Evolutionary conservation across 1,140 invertebrate genomes (phyloP), one percentile per base, ranked within the genome.

Genomic region (Drosophila bocki): DNA sequence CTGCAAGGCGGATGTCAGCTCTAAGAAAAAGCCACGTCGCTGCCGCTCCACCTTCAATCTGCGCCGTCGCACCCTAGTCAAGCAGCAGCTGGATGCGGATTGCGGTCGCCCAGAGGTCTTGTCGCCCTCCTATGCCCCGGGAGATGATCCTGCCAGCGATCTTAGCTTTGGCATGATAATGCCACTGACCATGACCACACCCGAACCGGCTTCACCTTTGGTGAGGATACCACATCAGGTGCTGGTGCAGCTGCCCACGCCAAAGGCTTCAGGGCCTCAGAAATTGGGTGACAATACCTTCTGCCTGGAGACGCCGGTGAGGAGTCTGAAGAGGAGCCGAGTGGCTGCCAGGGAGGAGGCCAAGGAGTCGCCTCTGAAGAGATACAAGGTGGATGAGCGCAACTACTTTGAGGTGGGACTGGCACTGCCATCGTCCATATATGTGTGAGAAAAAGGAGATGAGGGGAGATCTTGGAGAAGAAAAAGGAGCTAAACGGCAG

Each of bases 361-460:
- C n/a, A 45, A 33, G 26, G 82, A 78, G 60, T 91, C 87, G 61
- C 87, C 86, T 0, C 42, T 88, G 4, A 92, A 92, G 50, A 78
- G 83, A 29, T 92, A 57, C 63, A 92, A 91, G 44, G 82, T 90
- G 8, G 85, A 91, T 26, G 71, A 79, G 9, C 63, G 78, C 32
- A 92, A 92, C 57, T 92, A 92, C 41, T 92, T 91, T 54, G 91
- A 92, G 57, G 83, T 92, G 62, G 91, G 91, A 13, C 53, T 92
- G 48, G 91, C 91, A 7, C 57, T 92, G 71, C 91, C 91, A 2
- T 91, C 88, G 11, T 91, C 91, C 29, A 92, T 92, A 3, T 92
- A 92, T 7, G 91, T 92, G 42, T 90, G 51, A 45, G 15, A 12
- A 32, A 13, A 32, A 7, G 47, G 26, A n/a, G 15, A 29, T 47